A percentile compares a stretch with the other conserved stretches of the same genome.
Evolutionary conservation across 2,797 vertebrate genomes (phyloP).

Genomic region (Pterois miles): DNA sequence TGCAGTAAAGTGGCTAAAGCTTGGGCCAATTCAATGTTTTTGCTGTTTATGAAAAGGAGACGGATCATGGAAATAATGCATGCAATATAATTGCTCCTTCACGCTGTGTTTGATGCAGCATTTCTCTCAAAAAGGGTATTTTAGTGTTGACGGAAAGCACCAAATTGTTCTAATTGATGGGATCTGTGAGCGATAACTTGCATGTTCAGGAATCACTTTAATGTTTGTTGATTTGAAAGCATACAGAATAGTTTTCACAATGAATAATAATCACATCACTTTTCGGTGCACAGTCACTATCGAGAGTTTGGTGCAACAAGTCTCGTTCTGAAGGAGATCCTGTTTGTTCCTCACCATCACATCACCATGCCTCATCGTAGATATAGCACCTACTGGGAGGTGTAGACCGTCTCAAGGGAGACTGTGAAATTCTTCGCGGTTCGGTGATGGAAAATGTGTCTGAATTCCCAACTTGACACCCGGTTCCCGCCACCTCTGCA

Average conservation of each 20-base stretch:
- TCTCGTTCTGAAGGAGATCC: slow-evolving; percentile 53
- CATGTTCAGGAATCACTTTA: neutral
- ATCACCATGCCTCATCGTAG: slow-evolving; percentile 34
- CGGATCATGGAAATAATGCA: neutral
- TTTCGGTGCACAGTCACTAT: neutral
- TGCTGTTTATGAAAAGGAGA: too few species aligned
- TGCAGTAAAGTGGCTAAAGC: neutral
- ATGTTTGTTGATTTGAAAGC: neutral
- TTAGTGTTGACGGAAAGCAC: neutral
- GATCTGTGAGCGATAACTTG: neutral
- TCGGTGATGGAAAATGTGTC: slow-evolving; percentile 62
- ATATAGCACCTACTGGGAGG: slow-evolving; percentile 67
- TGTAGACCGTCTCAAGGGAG: slow-evolving; percentile 58
- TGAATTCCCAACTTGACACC: slow-evolving; percentile 65
- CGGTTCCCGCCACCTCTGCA: slow-evolving; percentile 49
- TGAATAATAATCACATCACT: neutral
- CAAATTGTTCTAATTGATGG: neutral
- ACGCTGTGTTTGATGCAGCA: slow-evolving; percentile 5
- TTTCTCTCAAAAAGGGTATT: neutral
- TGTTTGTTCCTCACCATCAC: slow-evolving; percentile 48
- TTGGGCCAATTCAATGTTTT: neutral
- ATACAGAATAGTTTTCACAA: neutral
- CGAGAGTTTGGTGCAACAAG: slow-evolving; percentile 40
- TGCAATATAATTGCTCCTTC: neutral
- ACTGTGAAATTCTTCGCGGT: slow-evolving; percentile 70